A percentile compares a stretch with the other conserved stretches of the same genome.
These are phyloP conservation scores for Junco hyemalis DNA, from an alignment of 2,113 vertebrate genomes.

Conservation along the genomic window DNA sequence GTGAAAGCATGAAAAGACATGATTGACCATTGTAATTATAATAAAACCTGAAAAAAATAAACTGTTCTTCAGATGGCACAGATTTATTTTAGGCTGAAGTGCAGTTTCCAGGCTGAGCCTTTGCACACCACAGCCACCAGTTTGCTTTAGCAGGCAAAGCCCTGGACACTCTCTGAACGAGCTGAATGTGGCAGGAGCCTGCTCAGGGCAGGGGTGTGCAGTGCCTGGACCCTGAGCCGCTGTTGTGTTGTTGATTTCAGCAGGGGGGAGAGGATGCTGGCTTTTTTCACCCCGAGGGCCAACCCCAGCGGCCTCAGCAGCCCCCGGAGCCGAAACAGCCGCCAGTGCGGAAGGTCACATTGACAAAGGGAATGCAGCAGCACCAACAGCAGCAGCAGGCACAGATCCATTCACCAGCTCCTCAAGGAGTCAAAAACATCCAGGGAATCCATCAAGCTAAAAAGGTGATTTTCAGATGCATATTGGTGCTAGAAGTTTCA, in stretches of 20 bases:
- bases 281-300: slow-evolving; percentile 70
- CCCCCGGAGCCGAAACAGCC: slow-evolving; percentile 77
- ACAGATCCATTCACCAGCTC: slow-evolving; percentile 66
- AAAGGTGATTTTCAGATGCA: slow-evolving; percentile 71
- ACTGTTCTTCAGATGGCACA: not conserved
- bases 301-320: slow-evolving; percentile 76
- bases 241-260: slow-evolving; percentile 69
- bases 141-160: not conserved
- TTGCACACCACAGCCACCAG: fast-evolving
- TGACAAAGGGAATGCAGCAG: slow-evolving; percentile 77
- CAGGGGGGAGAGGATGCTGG: slow-evolving; percentile 83
- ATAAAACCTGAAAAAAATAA: not conserved
- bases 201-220: not conserved
- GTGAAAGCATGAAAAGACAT: not conserved
- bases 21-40: not conserved
- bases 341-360: slow-evolving; percentile 87
- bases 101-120: not conserved
- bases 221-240: slow-evolving; percentile 51
- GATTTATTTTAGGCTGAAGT: not conserved
- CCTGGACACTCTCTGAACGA: fast-evolving
- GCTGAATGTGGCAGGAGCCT: not conserved
- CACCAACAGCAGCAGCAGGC: slow-evolving; percentile 70
- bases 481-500: slow-evolving; percentile 2
- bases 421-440: slow-evolving; percentile 81
- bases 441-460: slow-evolving; percentile 78